These are phyloP conservation scores for Pagrus major DNA, from an alignment of 2,113 vertebrate genomes.

Conservation along the genomic window DNA sequence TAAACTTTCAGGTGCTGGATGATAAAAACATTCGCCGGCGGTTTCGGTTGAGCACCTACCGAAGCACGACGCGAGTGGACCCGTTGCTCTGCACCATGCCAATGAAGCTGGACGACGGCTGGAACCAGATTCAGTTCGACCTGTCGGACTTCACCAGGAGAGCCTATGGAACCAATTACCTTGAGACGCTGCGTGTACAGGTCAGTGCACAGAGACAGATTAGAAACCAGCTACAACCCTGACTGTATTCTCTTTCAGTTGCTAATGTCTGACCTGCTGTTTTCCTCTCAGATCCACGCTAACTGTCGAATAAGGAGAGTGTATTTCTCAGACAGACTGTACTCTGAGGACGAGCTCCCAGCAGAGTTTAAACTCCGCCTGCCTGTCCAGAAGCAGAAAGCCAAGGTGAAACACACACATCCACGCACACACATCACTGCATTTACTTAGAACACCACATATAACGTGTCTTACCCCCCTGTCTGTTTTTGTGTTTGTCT, in stretches of 20 bases:
- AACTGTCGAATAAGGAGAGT: slow-evolving; percentile 97
- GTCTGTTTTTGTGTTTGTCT: slow-evolving; percentile 36
- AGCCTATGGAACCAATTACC: slow-evolving; percentile 96
- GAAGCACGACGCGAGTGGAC: slow-evolving; percentile 96
- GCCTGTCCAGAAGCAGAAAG: slow-evolving; percentile 94
- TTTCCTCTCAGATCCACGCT: slow-evolving; percentile 90
- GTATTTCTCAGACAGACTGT: slow-evolving; percentile 97
- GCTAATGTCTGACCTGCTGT: not conserved
- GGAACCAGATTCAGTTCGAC: slow-evolving; percentile 99
- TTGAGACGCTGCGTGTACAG: slow-evolving; percentile 96
- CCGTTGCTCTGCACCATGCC: slow-evolving; percentile 99
- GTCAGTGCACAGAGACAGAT: slow-evolving; percentile 68
- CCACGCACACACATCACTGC: fast-evolving
- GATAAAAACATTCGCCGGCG: slow-evolving; percentile 96
- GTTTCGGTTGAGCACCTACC: slow-evolving; percentile 97
- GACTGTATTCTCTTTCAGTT: not conserved
- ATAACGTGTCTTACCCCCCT: not conserved
- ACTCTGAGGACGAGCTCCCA: slow-evolving; percentile 96
- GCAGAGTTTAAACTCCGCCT: slow-evolving; percentile 97
- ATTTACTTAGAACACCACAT: not conserved
- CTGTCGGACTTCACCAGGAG: slow-evolving; percentile 94
- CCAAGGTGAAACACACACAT: slow-evolving; percentile 89
- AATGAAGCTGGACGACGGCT: slow-evolving; percentile 95
- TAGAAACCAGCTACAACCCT: not conserved
- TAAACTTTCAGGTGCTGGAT: slow-evolving; percentile 89